Conservation (phyloP, 2,797 vertebrate species). For the Phalanger gymnotis region DNA sequence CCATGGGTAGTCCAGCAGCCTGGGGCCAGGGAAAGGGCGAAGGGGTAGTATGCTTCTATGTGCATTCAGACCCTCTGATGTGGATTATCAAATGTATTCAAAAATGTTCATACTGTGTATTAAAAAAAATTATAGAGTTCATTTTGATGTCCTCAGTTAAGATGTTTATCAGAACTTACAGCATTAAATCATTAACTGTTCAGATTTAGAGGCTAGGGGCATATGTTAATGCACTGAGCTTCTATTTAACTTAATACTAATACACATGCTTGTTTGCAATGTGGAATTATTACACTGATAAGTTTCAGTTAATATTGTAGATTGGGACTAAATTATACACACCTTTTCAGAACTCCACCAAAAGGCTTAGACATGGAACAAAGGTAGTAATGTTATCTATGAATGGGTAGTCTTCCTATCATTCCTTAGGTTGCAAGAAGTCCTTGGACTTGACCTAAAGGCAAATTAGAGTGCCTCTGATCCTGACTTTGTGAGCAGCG, state of each 20-base stretch:
- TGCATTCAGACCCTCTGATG: not conserved
- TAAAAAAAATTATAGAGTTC: conserved; percentile 60
- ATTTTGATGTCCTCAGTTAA: conserved; percentile 60
- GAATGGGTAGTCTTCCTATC: not conserved
- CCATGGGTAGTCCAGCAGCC: too few species aligned
- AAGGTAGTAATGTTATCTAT: not conserved
- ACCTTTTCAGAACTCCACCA: not conserved
- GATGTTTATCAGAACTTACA: not conserved
- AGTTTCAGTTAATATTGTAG: not conserved
- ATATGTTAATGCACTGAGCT: not conserved
- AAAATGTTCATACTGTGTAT: conserved; percentile 71
- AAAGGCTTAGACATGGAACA: not conserved
- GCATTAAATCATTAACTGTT: not conserved
- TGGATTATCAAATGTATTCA: conserved; percentile 51
- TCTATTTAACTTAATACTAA: not conserved
- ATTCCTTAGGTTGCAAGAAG: not conserved
- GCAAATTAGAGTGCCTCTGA: not conserved
- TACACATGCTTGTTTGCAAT: not conserved
- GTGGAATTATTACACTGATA: not conserved
- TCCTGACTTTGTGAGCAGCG: not conserved
- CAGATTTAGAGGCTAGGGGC: not conserved
- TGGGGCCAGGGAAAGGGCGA: too few species aligned
- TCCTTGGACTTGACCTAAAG: not conserved
- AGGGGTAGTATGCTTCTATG: not conserved
- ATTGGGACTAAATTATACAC: not conserved